These are phyloP conservation scores for Pomatorhinus ruficollis DNA, from an alignment of 2,113 vertebrate species.

Conservation along the genomic window DNA sequence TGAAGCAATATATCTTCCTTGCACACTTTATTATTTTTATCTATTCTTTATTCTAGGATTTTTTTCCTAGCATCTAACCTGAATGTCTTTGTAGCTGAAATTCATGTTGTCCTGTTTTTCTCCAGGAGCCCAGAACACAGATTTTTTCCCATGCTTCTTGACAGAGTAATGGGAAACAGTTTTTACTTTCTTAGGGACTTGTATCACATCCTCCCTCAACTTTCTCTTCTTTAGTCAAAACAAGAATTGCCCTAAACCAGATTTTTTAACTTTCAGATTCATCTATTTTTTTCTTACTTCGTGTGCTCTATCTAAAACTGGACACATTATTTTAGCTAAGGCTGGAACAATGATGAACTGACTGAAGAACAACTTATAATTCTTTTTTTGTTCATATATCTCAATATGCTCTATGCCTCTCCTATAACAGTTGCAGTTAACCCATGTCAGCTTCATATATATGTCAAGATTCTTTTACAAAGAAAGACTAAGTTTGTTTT, in stretches of 20 bases:
- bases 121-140: background rate
- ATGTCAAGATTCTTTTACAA: background rate
- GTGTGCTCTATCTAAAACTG: background rate
- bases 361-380: background rate
- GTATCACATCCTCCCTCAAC: background rate
- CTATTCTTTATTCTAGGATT: background rate
- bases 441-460: background rate
- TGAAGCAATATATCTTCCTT: background rate
- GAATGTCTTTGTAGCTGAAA: background rate
- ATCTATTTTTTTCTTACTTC: background rate
- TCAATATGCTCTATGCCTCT: background rate
- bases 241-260: background rate
- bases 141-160: background rate
- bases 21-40: background rate
- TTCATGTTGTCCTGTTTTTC: background rate
- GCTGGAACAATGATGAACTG: background rate
- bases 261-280: background rate
- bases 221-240: background rate
- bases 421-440: background rate
- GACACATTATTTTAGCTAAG: background rate
- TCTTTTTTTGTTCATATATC: background rate
- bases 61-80: background rate
- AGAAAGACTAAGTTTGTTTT: background rate
- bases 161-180: background rate
- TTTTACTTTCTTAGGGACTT: background rate